phyloP scores from a whole-genome alignment of 2,113 vertebrate species.

The Lophochroa leadbeateri region DNA sequence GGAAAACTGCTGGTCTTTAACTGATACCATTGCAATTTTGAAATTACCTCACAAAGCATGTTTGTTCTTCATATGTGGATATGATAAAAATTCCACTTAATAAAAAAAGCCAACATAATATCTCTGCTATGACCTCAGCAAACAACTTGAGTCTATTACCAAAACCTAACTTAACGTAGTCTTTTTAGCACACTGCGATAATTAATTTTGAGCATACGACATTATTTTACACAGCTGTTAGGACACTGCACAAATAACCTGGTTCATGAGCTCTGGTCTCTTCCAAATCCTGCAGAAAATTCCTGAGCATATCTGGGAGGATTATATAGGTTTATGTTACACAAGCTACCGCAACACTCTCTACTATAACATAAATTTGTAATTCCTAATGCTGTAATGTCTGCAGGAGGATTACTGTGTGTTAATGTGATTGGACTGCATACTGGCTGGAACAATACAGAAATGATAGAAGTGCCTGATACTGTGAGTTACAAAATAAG shows the following conservation, averaged over 20 bases:
- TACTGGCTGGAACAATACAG: neutral
- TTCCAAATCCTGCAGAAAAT: neutral
- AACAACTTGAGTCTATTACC: neutral
- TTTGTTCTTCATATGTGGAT: neutral
- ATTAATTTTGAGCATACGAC: neutral
- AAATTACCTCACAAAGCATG: neutral
- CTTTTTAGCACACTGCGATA: neutral
- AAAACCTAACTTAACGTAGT: neutral
- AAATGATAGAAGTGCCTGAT: neutral
- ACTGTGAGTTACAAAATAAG: neutral
- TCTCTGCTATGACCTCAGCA: neutral
- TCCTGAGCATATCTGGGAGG: neutral
- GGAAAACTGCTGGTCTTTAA: neutral
- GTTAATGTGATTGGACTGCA: conserved; percentile 17
- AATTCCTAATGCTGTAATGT: conserved; percentile 17
- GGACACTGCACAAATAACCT: neutral
- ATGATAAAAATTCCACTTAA: neutral
- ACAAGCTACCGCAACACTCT: neutral
- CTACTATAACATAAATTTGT: neutral
- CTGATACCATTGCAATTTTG: neutral
- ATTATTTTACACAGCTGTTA: neutral
- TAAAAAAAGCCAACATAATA: neutral
- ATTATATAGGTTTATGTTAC: neutral
- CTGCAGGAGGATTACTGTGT: conserved; percentile 18
- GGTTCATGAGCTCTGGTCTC: neutral